Conservation (phyloP, 2,113 vertebrate species). For the Choloepus hoffmanni region DNA sequence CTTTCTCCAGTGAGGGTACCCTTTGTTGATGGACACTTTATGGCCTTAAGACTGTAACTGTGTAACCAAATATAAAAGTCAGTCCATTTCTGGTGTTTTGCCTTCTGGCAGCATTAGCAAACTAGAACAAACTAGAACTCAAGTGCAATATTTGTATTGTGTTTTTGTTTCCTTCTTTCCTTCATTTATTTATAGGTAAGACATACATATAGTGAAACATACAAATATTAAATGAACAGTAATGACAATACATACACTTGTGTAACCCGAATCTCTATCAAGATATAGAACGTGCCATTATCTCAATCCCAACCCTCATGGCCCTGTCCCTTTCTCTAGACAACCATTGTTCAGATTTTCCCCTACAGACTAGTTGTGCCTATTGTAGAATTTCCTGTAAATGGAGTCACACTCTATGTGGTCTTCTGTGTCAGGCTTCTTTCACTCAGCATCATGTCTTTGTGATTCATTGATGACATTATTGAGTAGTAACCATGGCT, state of each 20-base stretch:
- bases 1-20: too few relatives aligned
- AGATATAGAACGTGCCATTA: background rate
- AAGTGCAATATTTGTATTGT: background rate
- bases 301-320: background rate
- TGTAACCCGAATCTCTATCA: background rate
- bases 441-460: background rate
- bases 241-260: background rate
- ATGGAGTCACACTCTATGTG: background rate
- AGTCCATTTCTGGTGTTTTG: too few relatives aligned
- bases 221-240: background rate
- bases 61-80: too few relatives aligned
- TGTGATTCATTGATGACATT: background rate
- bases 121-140: background rate
- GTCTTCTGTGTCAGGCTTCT: background rate
- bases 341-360: background rate
- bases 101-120: too few relatives aligned
- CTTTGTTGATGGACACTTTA: too few relatives aligned
- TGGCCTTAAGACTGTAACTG: too few relatives aligned
- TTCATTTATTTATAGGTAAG: conserved; percentile 9
- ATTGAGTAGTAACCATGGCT: background rate
- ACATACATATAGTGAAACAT: background rate
- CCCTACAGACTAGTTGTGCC: background rate
- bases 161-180: background rate
- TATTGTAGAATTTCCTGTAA: background rate
- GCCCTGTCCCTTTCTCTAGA: background rate